phyloP scores from a whole-genome alignment of 1,140 invertebrate genomes.

The Trichoplusia ni region DNA sequence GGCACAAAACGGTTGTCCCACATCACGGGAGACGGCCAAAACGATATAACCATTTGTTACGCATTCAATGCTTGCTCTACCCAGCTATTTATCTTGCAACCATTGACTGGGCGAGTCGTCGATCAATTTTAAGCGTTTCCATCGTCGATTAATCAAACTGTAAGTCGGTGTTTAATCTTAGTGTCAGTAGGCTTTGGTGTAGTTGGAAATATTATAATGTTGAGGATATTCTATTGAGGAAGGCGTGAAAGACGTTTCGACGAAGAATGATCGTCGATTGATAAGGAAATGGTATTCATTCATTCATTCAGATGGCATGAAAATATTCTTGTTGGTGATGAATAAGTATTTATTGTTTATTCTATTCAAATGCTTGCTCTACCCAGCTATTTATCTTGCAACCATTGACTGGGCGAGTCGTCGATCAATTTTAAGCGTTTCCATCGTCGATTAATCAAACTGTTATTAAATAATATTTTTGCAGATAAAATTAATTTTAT shows the following conservation, averaged over 20 bases:
- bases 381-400: slow-evolving; percentile 59
- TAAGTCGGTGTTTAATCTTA: slow-evolving; percentile 40
- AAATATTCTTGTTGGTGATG: too few relatives aligned
- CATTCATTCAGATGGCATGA: too few relatives aligned
- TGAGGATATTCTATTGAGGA: too few relatives aligned
- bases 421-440: slow-evolving; percentile 56
- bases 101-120: slow-evolving; percentile 59
- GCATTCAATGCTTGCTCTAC: slow-evolving; percentile 54
- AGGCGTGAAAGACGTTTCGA: too few relatives aligned
- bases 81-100: slow-evolving; percentile 60
- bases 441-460: slow-evolving; percentile 51
- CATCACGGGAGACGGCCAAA: slow-evolving; percentile 40
- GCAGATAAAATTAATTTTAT: too few relatives aligned
- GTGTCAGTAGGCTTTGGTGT: slow-evolving; percentile 2
- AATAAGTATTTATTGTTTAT: too few relatives aligned
- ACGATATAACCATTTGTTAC: slow-evolving; percentile 66
- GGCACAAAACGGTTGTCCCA: slow-evolving; percentile 54
- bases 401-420: slow-evolving; percentile 57
- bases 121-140: slow-evolving; percentile 54
- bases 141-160: slow-evolving; percentile 50
- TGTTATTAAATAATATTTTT: too few relatives aligned
- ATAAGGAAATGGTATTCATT: too few relatives aligned
- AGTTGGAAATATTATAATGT: slow-evolving; percentile 17
- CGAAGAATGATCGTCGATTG: too few relatives aligned
- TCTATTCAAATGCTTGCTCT: slow-evolving; percentile 47